These are phyloP conservation scores for Pluvialis apricaria DNA, from an alignment of 2,113 vertebrate genomes.

Conservation along the genomic window DNA sequence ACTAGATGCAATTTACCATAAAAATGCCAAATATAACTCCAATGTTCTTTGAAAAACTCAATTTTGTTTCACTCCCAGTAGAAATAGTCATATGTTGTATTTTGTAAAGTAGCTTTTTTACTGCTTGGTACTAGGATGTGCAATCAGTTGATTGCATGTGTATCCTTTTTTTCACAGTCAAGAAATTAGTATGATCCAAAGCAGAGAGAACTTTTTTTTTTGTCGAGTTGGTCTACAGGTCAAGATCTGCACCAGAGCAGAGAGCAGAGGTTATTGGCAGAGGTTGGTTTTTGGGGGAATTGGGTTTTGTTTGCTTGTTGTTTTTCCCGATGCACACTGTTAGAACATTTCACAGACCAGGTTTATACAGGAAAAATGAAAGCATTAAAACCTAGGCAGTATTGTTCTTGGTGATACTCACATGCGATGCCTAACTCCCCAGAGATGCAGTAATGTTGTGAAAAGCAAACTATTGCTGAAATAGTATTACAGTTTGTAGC, in stretches of 20 bases:
- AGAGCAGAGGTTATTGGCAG: not conserved
- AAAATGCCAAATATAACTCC: not conserved
- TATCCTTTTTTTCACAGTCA: not conserved
- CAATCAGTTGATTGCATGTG: not conserved
- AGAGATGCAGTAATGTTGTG: not conserved
- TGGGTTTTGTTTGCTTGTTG: not conserved
- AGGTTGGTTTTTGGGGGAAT: not conserved
- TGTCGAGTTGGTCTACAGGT: not conserved
- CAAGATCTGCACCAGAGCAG: not conserved
- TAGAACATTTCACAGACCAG: not conserved
- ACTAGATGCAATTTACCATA: not conserved
- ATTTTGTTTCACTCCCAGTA: not conserved
- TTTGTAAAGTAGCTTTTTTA: not conserved
- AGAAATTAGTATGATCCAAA: not conserved
- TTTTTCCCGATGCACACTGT: not conserved
- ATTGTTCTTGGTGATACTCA: not conserved
- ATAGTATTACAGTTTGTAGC: not conserved
- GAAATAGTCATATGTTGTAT: not conserved
- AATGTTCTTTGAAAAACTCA: not conserved
- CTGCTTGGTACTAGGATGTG: not conserved
- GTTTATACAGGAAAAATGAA: not conserved
- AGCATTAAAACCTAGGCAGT: not conserved
- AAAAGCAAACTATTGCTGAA: not conserved
- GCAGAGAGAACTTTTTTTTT: not conserved
- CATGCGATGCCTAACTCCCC: not conserved